Conservation (phyloP, 2,797 vertebrate genomes). For the Fistularia commersonii region DNA sequence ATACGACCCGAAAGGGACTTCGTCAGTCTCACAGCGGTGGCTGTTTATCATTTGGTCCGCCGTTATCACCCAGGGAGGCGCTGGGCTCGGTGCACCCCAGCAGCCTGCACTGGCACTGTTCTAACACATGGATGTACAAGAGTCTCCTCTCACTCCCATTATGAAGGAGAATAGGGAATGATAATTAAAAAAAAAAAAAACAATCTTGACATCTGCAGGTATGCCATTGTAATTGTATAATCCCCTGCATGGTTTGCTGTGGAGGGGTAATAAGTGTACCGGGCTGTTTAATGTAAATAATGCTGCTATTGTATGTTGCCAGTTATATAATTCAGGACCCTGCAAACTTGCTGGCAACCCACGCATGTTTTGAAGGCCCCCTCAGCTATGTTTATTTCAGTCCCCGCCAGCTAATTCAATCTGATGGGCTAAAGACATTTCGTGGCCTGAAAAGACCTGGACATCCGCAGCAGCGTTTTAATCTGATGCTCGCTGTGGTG, state of each 20-base stretch:
- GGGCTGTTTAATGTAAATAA: not conserved
- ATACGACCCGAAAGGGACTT: conserved; percentile 1
- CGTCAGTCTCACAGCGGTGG: conserved; percentile 1
- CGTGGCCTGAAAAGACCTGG: conserved; percentile 10
- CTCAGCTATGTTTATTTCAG: conserved; percentile 20
- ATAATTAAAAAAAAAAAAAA: not conserved
- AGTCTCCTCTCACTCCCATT: too few species aligned
- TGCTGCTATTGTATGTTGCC: conserved; percentile 1
- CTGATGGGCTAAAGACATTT: conserved; percentile 24
- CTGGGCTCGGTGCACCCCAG: too few species aligned
- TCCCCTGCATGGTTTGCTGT: not conserved
- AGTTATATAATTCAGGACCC: not conserved
- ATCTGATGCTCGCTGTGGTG: conserved; percentile 18
- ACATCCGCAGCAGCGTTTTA: conserved; percentile 18
- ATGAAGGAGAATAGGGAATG: too few species aligned
- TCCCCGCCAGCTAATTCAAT: conserved; percentile 24
- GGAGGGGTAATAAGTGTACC: not conserved
- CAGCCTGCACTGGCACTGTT: too few species aligned
- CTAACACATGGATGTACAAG: too few species aligned
- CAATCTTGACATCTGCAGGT: not conserved
- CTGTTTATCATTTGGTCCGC: conserved; percentile 7
- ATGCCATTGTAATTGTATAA: too few species aligned
- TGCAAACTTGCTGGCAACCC: conserved; percentile 6
- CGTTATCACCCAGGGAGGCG: not conserved
- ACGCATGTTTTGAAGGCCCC: conserved; percentile 16